phyloP scores from a whole-genome alignment of 2,888 invertebrate species.

The Torymus tubicola region DNA sequence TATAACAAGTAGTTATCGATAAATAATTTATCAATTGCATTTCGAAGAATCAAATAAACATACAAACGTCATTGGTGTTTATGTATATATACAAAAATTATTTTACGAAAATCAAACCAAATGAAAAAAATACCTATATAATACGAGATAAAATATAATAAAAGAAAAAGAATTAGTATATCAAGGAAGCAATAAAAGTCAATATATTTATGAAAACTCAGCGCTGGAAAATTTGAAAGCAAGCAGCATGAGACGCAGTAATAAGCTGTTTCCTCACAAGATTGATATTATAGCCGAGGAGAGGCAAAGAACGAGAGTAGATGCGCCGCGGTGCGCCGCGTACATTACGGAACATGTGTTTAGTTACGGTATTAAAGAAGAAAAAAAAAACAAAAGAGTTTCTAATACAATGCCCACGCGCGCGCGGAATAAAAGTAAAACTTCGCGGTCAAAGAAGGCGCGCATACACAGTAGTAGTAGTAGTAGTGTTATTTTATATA shows the following conservation, averaged over 20 bases:
- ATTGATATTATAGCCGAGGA: slow-evolving; percentile 1
- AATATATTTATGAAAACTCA: slow-evolving; percentile 14
- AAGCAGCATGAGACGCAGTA: slow-evolving; percentile 18
- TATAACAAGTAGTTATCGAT: no score
- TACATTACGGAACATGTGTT: slow-evolving; percentile 42
- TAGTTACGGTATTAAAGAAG: slow-evolving; percentile 42
- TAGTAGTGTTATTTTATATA: no score
- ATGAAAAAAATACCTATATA: no score
- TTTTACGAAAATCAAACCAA: no score
- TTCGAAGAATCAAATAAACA: no score
- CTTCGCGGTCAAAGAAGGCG: background rate
- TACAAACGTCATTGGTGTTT: no score
- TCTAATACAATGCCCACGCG: background rate
- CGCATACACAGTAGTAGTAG: background rate
- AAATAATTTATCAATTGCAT: no score
- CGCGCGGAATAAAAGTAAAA: slow-evolving; percentile 15
- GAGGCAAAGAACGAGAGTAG: slow-evolving; percentile 24
- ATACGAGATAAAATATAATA: no score
- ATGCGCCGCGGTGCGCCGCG: background rate
- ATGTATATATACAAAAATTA: no score
- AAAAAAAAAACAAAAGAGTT: slow-evolving; percentile 9
- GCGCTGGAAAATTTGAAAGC: slow-evolving; percentile 27
- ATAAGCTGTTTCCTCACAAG: slow-evolving; percentile 33
- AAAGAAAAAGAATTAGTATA: background rate
- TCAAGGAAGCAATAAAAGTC: background rate